These are phyloP conservation scores for Eupsittula cactorum DNA, from an alignment of 2,113 vertebrate species.

Conservation along the genomic window DNA sequence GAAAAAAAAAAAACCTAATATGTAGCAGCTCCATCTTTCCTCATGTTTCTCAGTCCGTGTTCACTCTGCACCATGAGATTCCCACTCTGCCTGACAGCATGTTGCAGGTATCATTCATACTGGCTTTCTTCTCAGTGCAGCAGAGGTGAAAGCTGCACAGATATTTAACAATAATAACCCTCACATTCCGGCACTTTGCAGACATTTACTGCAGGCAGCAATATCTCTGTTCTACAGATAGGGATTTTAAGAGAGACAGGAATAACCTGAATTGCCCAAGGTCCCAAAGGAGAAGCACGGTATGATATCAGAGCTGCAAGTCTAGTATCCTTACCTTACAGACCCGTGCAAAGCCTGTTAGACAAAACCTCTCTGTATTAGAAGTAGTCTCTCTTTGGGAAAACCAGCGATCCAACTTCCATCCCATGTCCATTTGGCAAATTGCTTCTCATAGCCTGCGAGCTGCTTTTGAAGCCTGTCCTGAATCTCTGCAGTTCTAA, in stretches of 20 bases:
- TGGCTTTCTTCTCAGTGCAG: not conserved
- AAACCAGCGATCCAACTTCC: not conserved
- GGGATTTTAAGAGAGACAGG: not conserved
- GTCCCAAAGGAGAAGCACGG: not conserved
- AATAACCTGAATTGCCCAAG: not conserved
- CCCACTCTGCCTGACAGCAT: not conserved
- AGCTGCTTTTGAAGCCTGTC: not conserved
- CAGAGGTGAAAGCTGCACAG: not conserved
- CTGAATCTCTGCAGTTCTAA: not conserved
- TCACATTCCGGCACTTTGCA: not conserved
- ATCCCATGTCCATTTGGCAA: not conserved
- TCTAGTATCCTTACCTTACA: not conserved
- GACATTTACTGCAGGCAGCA: slow-evolving; percentile 12
- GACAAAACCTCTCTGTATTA: not conserved
- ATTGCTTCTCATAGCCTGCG: not conserved
- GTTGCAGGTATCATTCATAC: accelerated
- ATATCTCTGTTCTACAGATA: not conserved
- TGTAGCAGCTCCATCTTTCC: not conserved
- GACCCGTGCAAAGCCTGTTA: not conserved
- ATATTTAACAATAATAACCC: slow-evolving; percentile 19
- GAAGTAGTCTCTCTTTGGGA: not conserved
- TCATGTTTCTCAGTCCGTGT: not conserved
- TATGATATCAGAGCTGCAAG: not conserved
- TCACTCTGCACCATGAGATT: not conserved
- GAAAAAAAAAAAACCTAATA: not conserved